These are phyloP conservation scores for Caenorhabditis tropicalis DNA, from an alignment of 1,140 invertebrate species.

Conservation along the genomic window DNA sequence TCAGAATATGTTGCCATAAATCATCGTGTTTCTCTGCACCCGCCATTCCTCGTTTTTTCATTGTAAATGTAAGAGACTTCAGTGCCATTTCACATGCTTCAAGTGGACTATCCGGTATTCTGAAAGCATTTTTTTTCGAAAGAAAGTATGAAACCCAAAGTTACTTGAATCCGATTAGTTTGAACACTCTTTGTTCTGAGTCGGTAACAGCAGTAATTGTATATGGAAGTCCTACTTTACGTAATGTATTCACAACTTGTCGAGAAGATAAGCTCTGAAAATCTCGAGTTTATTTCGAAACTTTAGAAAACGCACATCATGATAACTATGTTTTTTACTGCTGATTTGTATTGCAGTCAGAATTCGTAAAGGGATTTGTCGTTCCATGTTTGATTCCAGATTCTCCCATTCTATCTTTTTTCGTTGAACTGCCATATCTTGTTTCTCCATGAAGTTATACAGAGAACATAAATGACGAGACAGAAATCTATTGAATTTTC, in stretches of 20 bases:
- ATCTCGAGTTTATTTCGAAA: not conserved
- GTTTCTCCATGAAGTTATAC: not conserved
- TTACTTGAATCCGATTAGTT: conserved; percentile 1
- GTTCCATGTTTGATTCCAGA: conserved; percentile 16
- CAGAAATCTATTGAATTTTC: not conserved
- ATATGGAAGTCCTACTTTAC: conserved; percentile 2
- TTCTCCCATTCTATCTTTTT: conserved; percentile 20
- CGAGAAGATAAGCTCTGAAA: conserved; percentile 32
- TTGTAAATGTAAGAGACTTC: not conserved
- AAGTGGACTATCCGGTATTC: not conserved
- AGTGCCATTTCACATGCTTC: conserved; percentile 31
- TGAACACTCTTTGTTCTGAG: conserved; percentile 15
- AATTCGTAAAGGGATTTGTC: conserved; percentile 6
- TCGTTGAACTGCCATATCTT: not conserved
- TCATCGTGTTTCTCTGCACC: not conserved
- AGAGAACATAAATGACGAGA: not conserved
- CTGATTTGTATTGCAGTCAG: conserved; percentile 19
- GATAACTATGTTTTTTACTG: conserved; percentile 34
- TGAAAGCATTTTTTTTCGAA: not conserved
- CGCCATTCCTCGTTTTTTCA: conserved; percentile 3
- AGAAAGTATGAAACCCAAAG: not conserved
- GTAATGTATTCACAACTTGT: conserved; percentile 28
- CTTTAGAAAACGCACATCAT: not conserved
- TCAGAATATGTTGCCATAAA: conserved; percentile 13
- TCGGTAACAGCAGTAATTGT: not conserved